Evolutionary conservation across 2,797 vertebrate genomes (phyloP).

Genomic region (Poecilia gillii): DNA sequence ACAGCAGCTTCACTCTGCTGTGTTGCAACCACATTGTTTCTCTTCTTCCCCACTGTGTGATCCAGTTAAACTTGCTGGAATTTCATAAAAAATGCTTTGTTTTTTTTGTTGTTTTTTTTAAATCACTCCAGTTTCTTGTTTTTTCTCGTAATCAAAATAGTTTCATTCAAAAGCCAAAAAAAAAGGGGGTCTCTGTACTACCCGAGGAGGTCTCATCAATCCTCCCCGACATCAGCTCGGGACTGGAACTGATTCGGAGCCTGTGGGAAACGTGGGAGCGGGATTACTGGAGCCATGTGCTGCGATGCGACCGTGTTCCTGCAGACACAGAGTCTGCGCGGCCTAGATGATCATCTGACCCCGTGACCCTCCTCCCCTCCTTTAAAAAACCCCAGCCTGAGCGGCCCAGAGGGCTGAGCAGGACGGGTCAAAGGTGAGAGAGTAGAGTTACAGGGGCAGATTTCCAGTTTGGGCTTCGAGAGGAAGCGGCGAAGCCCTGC

Average conservation of each 20-base stretch:
- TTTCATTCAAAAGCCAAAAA: conserved; percentile 28
- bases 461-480: conserved; percentile 67
- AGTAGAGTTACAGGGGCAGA: conserved; percentile 77
- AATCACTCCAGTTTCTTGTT: neutral
- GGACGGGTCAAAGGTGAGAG: conserved; percentile 76
- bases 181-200: conserved; percentile 48
- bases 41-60: conserved; percentile 28
- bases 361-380: conserved; percentile 50
- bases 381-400: conserved; percentile 54
- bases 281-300: conserved; percentile 75
- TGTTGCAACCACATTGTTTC: conserved; percentile 37
- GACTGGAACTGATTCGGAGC: conserved; percentile 46
- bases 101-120: neutral
- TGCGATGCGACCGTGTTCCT: conserved; percentile 59
- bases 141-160: conserved; percentile 10
- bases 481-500: conserved; percentile 53
- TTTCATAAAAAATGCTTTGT: neutral
- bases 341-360: conserved; percentile 69
- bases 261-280: conserved; percentile 74
- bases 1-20: conserved; percentile 26
- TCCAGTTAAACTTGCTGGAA: conserved; percentile 24
- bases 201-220: conserved; percentile 57
- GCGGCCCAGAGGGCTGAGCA: conserved; percentile 65
- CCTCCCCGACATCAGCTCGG: conserved; percentile 51
- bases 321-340: conserved; percentile 81